Evolutionary conservation across 2,888 invertebrate species (phyloP).

Genomic region (Scrobipalpa atriplicella): DNA sequence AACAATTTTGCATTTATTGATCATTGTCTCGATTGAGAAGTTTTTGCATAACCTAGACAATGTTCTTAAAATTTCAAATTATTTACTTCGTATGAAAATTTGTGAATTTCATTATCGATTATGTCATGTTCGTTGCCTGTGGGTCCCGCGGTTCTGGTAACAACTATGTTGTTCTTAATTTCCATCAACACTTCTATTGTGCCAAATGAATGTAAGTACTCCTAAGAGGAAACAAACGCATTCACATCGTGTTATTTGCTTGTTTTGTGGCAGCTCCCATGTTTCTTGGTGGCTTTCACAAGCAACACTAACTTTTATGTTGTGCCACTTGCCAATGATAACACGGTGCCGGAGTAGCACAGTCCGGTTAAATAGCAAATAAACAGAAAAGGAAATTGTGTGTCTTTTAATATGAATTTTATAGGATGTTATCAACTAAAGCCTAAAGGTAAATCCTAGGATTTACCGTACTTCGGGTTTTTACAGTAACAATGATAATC

Average conservation of each 20-base stretch:
- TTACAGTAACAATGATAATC: no score
- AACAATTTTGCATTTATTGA: conserved; percentile 35
- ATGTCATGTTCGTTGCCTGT: conserved; percentile 40
- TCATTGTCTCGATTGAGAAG: conserved; percentile 17
- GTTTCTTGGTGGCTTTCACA: conserved; percentile 37
- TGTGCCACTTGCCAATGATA: conserved; percentile 18
- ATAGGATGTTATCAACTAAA: no score
- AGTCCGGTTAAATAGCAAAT: background rate
- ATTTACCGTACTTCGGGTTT: no score
- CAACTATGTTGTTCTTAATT: conserved; percentile 63
- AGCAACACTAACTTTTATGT: conserved; percentile 21
- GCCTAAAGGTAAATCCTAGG: no score
- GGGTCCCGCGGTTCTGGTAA: conserved; percentile 63
- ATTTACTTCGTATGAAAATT: no score
- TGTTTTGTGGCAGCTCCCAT: conserved; percentile 56
- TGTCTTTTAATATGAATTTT: no score
- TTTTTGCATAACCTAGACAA: no score
- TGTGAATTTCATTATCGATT: background rate
- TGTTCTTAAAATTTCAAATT: no score
- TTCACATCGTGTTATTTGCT: conserved; percentile 66
- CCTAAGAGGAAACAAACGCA: conserved; percentile 64
- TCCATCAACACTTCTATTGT: conserved; percentile 72
- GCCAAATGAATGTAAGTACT: conserved; percentile 55
- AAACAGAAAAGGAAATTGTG: background rate
- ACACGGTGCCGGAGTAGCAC: background rate